phyloP scores from a whole-genome alignment of 2,888 invertebrate genomes.

The Caenorhabditis panamensis region DNA sequence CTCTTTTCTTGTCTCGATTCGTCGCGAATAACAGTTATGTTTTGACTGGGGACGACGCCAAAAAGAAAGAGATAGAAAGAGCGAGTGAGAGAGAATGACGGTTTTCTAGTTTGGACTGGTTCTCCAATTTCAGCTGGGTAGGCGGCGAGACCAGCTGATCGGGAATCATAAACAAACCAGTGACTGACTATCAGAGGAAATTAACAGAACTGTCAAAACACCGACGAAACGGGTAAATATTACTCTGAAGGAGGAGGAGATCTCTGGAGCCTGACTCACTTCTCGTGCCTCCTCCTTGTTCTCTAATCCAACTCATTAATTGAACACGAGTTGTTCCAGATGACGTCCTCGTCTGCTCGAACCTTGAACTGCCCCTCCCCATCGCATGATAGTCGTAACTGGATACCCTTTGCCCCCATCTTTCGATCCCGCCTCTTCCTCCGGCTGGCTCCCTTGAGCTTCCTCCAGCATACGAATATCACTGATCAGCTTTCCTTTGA shows the following conservation, averaged over 20 bases:
- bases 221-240: too few species aligned
- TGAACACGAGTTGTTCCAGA: constrained; percentile 33
- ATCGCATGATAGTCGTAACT: constrained; percentile 44
- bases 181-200: background rate
- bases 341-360: constrained; percentile 20
- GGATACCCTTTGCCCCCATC: constrained; percentile 40
- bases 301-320: constrained; percentile 11
- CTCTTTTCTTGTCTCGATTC: background rate
- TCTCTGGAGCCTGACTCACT: background rate
- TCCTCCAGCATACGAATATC: constrained; percentile 48
- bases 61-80: background rate
- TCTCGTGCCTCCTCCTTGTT: constrained; percentile 3
- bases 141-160: constrained; percentile 11
- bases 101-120: constrained; percentile 30
- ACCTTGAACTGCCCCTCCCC: background rate
- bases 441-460: background rate
- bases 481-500: constrained; percentile 30
- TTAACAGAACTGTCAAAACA: background rate
- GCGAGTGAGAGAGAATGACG: background rate
- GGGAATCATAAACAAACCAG: constrained; percentile 13
- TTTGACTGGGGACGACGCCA: constrained; percentile 1
- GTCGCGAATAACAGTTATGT: constrained; percentile 1
- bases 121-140: constrained; percentile 27
- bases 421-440: constrained; percentile 11
- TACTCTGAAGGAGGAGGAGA: background rate